Evolutionary conservation across 2,797 vertebrate species (phyloP).

Genomic region (Erpetoichthys calabaricus): DNA sequence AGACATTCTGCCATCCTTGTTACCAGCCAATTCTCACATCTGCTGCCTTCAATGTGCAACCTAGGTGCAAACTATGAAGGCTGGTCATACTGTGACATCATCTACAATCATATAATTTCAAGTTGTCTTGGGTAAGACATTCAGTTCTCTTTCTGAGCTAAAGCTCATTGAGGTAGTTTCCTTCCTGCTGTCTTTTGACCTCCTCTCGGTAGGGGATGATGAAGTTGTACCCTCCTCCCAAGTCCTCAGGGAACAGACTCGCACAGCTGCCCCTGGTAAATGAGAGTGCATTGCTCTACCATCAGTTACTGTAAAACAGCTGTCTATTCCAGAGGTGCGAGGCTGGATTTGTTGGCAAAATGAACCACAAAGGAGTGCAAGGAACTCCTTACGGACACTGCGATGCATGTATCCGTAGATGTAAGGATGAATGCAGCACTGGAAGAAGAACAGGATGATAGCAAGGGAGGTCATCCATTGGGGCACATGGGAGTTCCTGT

Average conservation of each 20-base stretch:
- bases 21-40: no score
- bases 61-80: no score
- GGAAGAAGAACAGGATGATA: constrained; percentile 72
- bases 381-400: constrained; percentile 69
- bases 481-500: constrained; percentile 41
- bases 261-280: constrained; percentile 42
- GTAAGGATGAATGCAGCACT: constrained; percentile 77
- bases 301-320: constrained; percentile 58
- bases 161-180: constrained; percentile 57
- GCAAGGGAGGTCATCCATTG: constrained; percentile 61
- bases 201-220: constrained; percentile 55
- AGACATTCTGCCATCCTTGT: no score
- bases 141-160: constrained; percentile 55
- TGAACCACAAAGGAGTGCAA: constrained; percentile 55
- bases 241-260: constrained; percentile 49
- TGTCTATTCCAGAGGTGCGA: constrained; percentile 48
- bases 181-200: constrained; percentile 54
- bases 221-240: constrained; percentile 60
- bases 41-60: no score
- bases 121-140: constrained; percentile 31
- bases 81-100: no score
- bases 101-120: background rate
- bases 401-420: constrained; percentile 83
- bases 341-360: constrained; percentile 47
- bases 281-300: constrained; percentile 40